Evolutionary conservation across 2,797 vertebrate genomes (phyloP).

Genomic region (Danio aesculapii): DNA sequence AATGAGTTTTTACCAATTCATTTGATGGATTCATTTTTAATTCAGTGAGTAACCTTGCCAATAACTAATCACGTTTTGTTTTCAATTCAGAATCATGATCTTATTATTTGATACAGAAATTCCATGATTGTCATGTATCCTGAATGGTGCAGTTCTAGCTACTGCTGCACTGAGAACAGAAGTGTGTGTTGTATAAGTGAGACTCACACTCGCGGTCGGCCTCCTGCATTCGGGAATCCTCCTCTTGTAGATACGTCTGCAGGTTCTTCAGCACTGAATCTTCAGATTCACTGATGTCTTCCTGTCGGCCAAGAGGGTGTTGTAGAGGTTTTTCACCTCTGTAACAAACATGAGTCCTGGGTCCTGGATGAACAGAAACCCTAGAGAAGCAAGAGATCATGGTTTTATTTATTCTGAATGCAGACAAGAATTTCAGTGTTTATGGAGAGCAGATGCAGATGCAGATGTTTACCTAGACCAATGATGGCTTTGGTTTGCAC

Average conservation of each 20-base stretch:
- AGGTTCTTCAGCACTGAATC: slow-evolving; percentile 98
- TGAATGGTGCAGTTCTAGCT: no score
- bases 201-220: slow-evolving; percentile 96
- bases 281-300: slow-evolving; percentile 88
- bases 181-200: neutral
- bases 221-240: slow-evolving; percentile 97
- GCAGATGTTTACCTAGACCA: slow-evolving; percentile 90
- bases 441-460: neutral
- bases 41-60: no score
- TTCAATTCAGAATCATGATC: no score
- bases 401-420: neutral
- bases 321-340: slow-evolving; percentile 96
- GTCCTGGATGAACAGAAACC: slow-evolving; percentile 97
- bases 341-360: slow-evolving; percentile 96
- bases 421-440: neutral
- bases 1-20: no score
- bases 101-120: no score
- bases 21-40: no score
- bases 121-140: no score
- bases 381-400: slow-evolving; percentile 70
- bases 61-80: no score
- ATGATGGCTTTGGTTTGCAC: slow-evolving; percentile 98
- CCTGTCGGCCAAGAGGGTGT: slow-evolving; percentile 90
- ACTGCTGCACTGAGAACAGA: neutral
- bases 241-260: slow-evolving; percentile 97